Evolutionary conservation across 53 echinoderm and acorn worm genomes (phyloP), one percentile per base, ranked within the genome.

Genomic region (Holothuria leucospilota): DNA sequence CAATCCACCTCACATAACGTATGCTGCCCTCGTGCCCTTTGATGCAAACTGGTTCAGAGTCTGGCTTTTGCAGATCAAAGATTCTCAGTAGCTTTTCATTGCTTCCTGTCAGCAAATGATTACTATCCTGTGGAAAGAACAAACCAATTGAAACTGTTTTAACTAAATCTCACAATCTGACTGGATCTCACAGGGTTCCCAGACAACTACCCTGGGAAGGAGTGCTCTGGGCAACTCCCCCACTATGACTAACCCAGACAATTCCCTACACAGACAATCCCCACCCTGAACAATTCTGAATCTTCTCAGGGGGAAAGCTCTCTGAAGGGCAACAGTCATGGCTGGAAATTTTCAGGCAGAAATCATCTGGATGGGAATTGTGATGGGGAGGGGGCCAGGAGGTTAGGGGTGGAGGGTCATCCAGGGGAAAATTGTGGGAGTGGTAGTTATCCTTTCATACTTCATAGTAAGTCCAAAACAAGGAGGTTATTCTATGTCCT

Each of bases 51-150:
- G 94, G 94, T 5, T 97, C 95, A 0, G 90, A 84, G 13, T 97
- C 97, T 7, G 90, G 90, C n/a, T 84, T 70, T 25, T 85, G 84
- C 53, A 97, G 85, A 77, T 97, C 94, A 84, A 91, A 97, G 39
- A 97, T 97, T 78, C 82, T 79, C 25, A 97, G 82, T 25, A 95
- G 81, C 80, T 97, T 97, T 77, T 97, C 97, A 66, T 97, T 97
- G 51, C 97, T 97, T n/a, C 92, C 94, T 20, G 97, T 97, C 69
- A 97, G 90, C 13, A 97, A 90, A 12, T 88, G 88, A 29, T 56
- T 66, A 53, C 87, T 91, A 77, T 97, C 93, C 97, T 97, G 92
- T 9, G 18, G 4, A 16, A 46, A 56, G 18, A 16, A 18, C 16
- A 56, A 56, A 10, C 56, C 56, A 15, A 56, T 34, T 34, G 34